Evolutionary conservation across 2,797 vertebrate species (phyloP), one percentile per base, ranked within the genome.

Genomic region (Tadarida brasiliensis): DNA sequence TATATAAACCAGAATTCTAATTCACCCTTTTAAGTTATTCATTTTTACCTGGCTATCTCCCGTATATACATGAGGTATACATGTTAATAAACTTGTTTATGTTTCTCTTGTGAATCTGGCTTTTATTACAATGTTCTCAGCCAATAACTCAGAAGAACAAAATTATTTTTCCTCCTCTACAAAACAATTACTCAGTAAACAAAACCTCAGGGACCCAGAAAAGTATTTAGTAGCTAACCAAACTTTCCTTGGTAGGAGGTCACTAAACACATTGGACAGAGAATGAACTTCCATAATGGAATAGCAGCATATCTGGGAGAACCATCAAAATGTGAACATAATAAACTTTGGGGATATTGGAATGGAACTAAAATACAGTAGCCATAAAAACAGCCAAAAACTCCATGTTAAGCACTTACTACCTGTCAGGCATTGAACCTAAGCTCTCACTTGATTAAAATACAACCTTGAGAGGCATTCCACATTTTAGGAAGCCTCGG

Each of bases 131-230:
- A 0, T 17, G 11, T 71, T 44, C 65, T 80, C 73, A 57, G 56
- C 19, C 20, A 56, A 85, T 30, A 73, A 44, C 22, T 56, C 15
- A 59, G 54, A 47, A 16, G 26, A 2, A 28, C 30, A 56, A 76
- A 82, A 74, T 54, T 85, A 33, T 56, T 78, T 44, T 78, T 56
- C 33, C 30, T 65, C 80, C 20, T 6, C 28, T 30, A 14, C 7
- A 85, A 76, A 94, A 86, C 5, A 95, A 3, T 56, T 87, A 56
- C 3, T 94, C 70, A 92, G 16, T 91, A 88, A 94, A 35, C 2
- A 74, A 87, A 56, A 73, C 14, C 14, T 80, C 8, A 20, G 39
- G 14, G 44, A 67, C 5, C n/a, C 44, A 51, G 35, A 76, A 59
- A 85, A 86, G 35, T 86, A 33, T 70, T 84, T 22, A 82, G 67